Evolutionary conservation across 2,797 vertebrate genomes (phyloP), one percentile per base, ranked within the genome.

Genomic region (Tiaroga cobitis): DNA sequence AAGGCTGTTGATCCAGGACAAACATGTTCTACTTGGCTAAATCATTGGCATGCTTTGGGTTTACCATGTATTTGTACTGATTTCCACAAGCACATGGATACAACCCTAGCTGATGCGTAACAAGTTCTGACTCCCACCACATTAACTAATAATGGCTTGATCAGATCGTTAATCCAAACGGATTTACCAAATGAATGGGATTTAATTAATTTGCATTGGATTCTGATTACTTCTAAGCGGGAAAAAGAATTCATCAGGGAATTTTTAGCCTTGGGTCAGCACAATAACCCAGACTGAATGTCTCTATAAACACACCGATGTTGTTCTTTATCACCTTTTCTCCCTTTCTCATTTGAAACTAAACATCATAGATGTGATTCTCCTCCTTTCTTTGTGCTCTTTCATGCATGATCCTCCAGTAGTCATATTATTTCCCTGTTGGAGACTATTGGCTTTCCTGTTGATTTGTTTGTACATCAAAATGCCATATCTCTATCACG

Each of bases 121-220:
- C 21, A 37, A 79, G 68, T 49, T 37, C 43, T 26, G 29, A 72
- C 74, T 86, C 67, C 74, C 63, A 73, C 49, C 69, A 84, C 83
- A 86, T 82, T 82, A 88, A 77, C 65, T 87, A 75, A 85, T 90
- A 86, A 83, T 89, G 79, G 68, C 80, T 89, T 85, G 37, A 89
- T 90, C 84, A 90, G 75, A 76, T 83, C 39, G 32, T 77, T 85
- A 87, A 89, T 88, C 85, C 85, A 63, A 72, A 70, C 72, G 5
- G 75, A 89, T 89, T 89, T 87, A 80, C 82, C 83, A 81, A 89
- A 89, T 85, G 68, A 29, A 29, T 26, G 68, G 80, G 59, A 88
- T 90, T 89, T 84, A 85, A 46, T 84, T 85, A 69, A 91, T 92
- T 89, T 89, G 75, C 85, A 89, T 88, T 73, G 70, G 79, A 86